These are phyloP conservation scores for Nephotettix cincticeps DNA, from an alignment of 1,140 invertebrate species.

Conservation along the genomic window DNA sequence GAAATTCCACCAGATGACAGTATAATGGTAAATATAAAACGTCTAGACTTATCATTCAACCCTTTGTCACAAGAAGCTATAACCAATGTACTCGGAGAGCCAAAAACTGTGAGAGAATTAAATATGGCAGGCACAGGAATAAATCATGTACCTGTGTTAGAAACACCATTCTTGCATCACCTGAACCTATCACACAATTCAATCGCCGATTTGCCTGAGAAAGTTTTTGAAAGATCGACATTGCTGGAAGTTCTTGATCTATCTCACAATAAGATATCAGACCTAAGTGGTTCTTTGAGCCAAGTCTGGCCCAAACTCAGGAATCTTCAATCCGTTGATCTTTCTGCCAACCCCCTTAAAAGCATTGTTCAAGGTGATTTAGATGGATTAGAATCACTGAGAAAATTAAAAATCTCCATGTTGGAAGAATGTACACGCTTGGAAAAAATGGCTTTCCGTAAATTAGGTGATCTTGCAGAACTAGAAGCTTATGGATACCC, in stretches of 20 bases:
- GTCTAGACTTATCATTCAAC: slow-evolving; percentile 83
- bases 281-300: slow-evolving; percentile 52
- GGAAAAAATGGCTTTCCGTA: slow-evolving; percentile 79
- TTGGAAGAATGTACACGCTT: slow-evolving; percentile 69
- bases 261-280: slow-evolving; percentile 68
- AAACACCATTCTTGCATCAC: slow-evolving; percentile 80
- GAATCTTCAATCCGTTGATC: slow-evolving; percentile 65
- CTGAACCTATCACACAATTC: slow-evolving; percentile 82
- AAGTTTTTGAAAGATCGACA: slow-evolving; percentile 73
- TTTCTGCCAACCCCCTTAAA: slow-evolving; percentile 75
- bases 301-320: slow-evolving; percentile 65
- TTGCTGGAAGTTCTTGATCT: slow-evolving; percentile 75
- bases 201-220: slow-evolving; percentile 62
- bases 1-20: slow-evolving; percentile 80
- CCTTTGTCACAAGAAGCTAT: slow-evolving; percentile 72
- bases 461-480: slow-evolving; percentile 65
- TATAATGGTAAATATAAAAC: slow-evolving; percentile 84
- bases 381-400: slow-evolving; percentile 62
- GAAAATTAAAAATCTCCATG: slow-evolving; percentile 63
- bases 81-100: slow-evolving; percentile 76
- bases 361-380: slow-evolving; percentile 73
- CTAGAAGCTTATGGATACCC: slow-evolving; percentile 73
- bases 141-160: slow-evolving; percentile 63
- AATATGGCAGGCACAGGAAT: slow-evolving; percentile 81
- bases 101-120: slow-evolving; percentile 79